phyloP scores from a whole-genome alignment of 2,797 vertebrate species.

The Hydrocynus forskahlii region DNA sequence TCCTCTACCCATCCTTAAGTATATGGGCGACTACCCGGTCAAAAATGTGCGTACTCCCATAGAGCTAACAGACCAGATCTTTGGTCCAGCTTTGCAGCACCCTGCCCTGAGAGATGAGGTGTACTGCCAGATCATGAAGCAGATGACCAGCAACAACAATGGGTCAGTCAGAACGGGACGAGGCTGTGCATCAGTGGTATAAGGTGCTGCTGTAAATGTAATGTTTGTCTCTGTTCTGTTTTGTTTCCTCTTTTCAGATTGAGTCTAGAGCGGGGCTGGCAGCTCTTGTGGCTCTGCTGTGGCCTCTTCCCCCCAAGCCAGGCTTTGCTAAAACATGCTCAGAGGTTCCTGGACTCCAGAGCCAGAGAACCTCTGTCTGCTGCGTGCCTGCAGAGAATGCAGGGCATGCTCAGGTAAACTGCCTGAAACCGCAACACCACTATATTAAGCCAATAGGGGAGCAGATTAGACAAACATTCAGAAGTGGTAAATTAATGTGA shows the following conservation, averaged over 20 bases:
- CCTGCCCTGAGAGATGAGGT: slow-evolving; percentile 85
- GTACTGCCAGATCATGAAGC: slow-evolving; percentile 98
- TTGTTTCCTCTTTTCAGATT: slow-evolving; percentile 71
- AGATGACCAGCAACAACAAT: slow-evolving; percentile 87
- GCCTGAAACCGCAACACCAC: neutral
- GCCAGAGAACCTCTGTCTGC: slow-evolving; percentile 78
- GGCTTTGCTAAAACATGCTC: slow-evolving; percentile 77
- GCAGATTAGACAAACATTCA: too few species aligned
- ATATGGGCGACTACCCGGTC: slow-evolving; percentile 95
- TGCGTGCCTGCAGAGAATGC: slow-evolving; percentile 82
- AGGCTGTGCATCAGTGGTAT: neutral
- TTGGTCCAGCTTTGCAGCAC: slow-evolving; percentile 82
- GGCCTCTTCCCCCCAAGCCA: slow-evolving; percentile 89
- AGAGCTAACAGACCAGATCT: slow-evolving; percentile 94
- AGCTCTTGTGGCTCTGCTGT: slow-evolving; percentile 92
- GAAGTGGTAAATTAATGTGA: too few species aligned
- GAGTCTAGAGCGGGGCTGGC: slow-evolving; percentile 89
- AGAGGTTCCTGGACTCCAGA: slow-evolving; percentile 87
- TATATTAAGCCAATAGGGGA: too few species aligned
- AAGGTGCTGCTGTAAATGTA: neutral
- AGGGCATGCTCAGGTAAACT: slow-evolving; percentile 83
- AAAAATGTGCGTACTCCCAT: slow-evolving; percentile 78
- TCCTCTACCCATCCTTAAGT: slow-evolving; percentile 89
- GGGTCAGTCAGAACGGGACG: slow-evolving; percentile 73
- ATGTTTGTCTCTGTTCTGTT: neutral